phyloP scores from a whole-genome alignment of 2,888 invertebrate species.

The Cephonodes hylas region DNA sequence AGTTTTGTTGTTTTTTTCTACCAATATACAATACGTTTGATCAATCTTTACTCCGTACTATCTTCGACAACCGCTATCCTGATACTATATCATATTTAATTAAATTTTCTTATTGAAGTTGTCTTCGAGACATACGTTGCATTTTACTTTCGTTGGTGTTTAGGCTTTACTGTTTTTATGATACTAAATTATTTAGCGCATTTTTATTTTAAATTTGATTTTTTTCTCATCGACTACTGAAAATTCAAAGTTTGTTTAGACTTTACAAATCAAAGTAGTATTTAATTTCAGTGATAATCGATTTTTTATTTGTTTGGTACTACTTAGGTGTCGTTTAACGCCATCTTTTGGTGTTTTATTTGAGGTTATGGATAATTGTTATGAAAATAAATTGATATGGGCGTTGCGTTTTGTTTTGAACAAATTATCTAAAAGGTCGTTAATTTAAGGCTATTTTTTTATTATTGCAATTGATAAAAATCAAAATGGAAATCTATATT shows the following conservation, averaged over 20 bases:
- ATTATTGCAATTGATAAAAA: background rate
- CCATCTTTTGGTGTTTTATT: background rate
- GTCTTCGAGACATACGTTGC: too few species aligned
- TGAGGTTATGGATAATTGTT: background rate
- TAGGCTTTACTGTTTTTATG: too few species aligned
- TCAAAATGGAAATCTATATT: background rate
- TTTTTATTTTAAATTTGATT: background rate
- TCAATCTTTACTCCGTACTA: too few species aligned
- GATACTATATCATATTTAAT: too few species aligned
- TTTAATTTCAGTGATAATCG: background rate
- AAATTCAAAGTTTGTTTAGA: background rate
- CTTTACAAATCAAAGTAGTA: background rate
- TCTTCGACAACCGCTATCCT: too few species aligned
- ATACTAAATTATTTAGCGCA: too few species aligned
- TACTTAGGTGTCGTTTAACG: constrained; percentile 1
- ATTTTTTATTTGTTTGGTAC: background rate
- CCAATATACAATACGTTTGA: too few species aligned
- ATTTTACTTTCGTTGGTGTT: too few species aligned
- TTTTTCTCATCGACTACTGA: background rate
- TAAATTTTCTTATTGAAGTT: too few species aligned
- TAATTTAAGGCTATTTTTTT: background rate
- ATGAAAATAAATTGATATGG: background rate
- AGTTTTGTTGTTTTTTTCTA: too few species aligned
- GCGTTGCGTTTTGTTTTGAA: background rate
- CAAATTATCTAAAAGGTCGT: background rate